Percentiles rank a stretch among this genome's conserved stretches.
These are phyloP conservation scores for Xiphophorus couchianus DNA, from an alignment of 2,113 vertebrate species.

Conservation along the genomic window DNA sequence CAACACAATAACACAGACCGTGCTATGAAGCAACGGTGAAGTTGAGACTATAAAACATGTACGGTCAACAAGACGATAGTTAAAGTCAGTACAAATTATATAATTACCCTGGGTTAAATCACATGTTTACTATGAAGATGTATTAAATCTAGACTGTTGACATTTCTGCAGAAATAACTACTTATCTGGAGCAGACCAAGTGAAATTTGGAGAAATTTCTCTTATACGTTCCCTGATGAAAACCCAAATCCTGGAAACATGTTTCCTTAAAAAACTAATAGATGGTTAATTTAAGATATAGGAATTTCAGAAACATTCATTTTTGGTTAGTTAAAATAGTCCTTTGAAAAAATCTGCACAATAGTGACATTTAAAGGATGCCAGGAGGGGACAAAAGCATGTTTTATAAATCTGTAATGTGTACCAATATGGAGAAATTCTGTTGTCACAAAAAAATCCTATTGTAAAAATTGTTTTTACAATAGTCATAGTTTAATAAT, in stretches of 20 bases:
- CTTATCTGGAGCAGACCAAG: neutral
- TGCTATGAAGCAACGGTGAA: neutral
- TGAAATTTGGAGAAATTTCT: neutral
- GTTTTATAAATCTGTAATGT: too few species aligned
- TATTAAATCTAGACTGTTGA: neutral
- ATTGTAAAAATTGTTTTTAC: too few species aligned
- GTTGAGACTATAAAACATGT: neutral
- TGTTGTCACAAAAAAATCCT: too few species aligned
- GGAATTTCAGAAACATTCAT: too few species aligned
- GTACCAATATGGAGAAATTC: too few species aligned
- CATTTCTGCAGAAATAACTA: neutral
- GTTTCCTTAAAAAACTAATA: neutral
- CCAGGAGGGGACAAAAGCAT: too few species aligned
- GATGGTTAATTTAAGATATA: too few species aligned
- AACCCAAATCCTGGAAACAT: too few species aligned
- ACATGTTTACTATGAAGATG: neutral
- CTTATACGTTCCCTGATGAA: neutral
- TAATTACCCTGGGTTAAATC: neutral
- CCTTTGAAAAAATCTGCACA: too few species aligned
- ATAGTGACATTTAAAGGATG: too few species aligned
- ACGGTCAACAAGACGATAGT: neutral
- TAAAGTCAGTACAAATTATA: neutral
- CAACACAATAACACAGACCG: neutral
- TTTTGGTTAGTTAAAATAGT: too few species aligned
- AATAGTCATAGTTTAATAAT: too few species aligned